Evolutionary conservation across 2,113 vertebrate genomes (phyloP).

Genomic region (Rhynchopsitta pachyrhyncha): DNA sequence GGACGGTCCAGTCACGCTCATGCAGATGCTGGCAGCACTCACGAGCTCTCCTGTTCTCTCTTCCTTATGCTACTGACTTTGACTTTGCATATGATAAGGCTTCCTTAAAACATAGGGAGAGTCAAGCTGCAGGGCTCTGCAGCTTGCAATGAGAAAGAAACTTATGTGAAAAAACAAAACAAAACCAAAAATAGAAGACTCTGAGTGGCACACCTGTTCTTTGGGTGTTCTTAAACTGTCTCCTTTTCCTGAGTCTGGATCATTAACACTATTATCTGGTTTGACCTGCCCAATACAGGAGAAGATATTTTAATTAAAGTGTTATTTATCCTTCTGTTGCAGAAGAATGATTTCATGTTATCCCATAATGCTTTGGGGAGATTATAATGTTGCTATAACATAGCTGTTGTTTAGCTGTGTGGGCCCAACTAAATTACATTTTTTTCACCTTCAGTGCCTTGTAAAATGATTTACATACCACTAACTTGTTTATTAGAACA

Average conservation of each 20-base stretch:
- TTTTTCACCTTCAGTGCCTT: conserved; percentile 33
- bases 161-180: neutral
- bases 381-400: conserved; percentile 75
- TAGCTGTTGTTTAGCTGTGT: conserved; percentile 79
- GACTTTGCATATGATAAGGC: conserved; percentile 18
- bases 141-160: neutral
- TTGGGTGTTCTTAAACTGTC: neutral
- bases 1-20: conserved; percentile 32
- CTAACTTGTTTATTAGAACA: neutral
- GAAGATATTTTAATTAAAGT: conserved; percentile 53
- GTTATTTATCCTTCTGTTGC: conserved; percentile 80
- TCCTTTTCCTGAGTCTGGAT: conserved; percentile 59
- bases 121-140: neutral
- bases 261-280: conserved; percentile 35
- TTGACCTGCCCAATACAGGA: conserved; percentile 43
- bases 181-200: neutral
- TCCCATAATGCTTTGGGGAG: conserved; percentile 67
- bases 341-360: conserved; percentile 72
- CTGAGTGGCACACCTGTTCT: neutral
- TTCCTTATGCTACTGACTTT: conserved; percentile 41
- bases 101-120: neutral
- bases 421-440: conserved; percentile 50
- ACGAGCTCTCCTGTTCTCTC: neutral
- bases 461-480: neutral
- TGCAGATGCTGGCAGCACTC: conserved; percentile 20